Conservation (phyloP, 1,140 invertebrate species). For the Drosophila saltans region DNA sequence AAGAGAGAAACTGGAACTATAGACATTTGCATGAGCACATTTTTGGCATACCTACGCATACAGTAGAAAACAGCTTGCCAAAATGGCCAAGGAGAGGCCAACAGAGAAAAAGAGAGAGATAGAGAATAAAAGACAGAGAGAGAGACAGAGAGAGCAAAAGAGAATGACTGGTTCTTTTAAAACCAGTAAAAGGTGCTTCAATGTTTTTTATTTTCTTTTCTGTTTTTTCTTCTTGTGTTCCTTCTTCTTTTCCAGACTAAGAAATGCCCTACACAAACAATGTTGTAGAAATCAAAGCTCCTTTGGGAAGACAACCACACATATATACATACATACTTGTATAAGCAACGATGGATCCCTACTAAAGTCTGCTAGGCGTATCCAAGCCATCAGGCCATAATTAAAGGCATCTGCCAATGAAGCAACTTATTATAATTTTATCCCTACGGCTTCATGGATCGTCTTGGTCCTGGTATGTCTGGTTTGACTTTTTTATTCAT, state of each 20-base stretch:
- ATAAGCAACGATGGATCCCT: background rate
- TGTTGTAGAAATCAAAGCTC: slow-evolving; percentile 3
- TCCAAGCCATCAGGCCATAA: slow-evolving; percentile 40
- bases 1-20: slow-evolving; percentile 58
- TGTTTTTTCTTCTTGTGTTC: background rate
- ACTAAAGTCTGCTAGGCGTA: no score
- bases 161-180: slow-evolving; percentile 22
- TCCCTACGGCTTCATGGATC: slow-evolving; percentile 70
- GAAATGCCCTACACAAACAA: slow-evolving; percentile 30
- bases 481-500: slow-evolving; percentile 46
- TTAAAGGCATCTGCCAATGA: slow-evolving; percentile 77
- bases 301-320: no score
- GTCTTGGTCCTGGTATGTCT: slow-evolving; percentile 17
- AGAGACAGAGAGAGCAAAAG: background rate
- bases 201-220: background rate
- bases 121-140: slow-evolving; percentile 1
- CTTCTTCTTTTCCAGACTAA: background rate
- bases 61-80: background rate
- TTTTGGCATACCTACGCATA: slow-evolving; percentile 82
- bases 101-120: slow-evolving; percentile 26
- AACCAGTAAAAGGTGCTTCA: slow-evolving; percentile 32
- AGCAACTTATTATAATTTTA: slow-evolving; percentile 82
- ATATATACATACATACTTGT: no score
- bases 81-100: slow-evolving; percentile 26
- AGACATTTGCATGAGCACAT: slow-evolving; percentile 79